phyloP scores from a whole-genome alignment of 2,113 vertebrate genomes.

The Oryzias javanicus region DNA sequence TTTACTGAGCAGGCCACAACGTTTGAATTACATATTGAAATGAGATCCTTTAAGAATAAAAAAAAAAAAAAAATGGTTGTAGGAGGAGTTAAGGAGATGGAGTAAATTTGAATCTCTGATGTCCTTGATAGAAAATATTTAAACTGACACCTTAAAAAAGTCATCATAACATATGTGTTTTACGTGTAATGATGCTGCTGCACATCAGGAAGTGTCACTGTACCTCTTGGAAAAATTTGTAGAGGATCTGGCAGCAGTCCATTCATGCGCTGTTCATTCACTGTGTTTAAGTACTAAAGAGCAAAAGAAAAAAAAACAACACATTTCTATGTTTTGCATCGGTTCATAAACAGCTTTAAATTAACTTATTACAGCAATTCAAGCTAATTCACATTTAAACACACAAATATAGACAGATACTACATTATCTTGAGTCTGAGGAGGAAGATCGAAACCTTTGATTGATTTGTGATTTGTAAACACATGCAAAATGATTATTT shows the following conservation, averaged over 20 bases:
- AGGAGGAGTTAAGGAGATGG: background rate
- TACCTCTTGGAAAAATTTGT: conserved; percentile 93
- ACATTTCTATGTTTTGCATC: conserved; percentile 1
- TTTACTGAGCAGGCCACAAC: conserved; percentile 26
- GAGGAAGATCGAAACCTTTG: conserved; percentile 1
- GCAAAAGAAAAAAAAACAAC: conserved; percentile 51
- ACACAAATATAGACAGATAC: background rate
- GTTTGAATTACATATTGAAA: conserved; percentile 4
- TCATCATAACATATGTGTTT: background rate
- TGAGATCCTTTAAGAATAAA: conserved; percentile 8
- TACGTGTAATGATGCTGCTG: background rate
- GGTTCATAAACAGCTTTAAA: background rate
- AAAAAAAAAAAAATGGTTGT: conserved; percentile 5
- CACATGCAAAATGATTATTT: conserved; percentile 32
- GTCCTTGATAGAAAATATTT: conserved; percentile 32
- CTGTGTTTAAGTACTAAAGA: conserved; percentile 91
- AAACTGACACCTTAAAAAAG: background rate
- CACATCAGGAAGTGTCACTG: conserved; percentile 10
- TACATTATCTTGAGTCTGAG: background rate
- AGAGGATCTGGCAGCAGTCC: conserved; percentile 92
- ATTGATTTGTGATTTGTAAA: conserved; percentile 4
- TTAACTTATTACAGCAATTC: background rate
- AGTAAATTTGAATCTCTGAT: conserved; percentile 11
- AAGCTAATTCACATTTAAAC: background rate
- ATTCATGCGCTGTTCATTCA: conserved; percentile 95